A percentile compares a stretch with the other conserved stretches of the same genome.
Conservation (phyloP, 2,113 vertebrate species). For the Phaethon lepturus region DNA sequence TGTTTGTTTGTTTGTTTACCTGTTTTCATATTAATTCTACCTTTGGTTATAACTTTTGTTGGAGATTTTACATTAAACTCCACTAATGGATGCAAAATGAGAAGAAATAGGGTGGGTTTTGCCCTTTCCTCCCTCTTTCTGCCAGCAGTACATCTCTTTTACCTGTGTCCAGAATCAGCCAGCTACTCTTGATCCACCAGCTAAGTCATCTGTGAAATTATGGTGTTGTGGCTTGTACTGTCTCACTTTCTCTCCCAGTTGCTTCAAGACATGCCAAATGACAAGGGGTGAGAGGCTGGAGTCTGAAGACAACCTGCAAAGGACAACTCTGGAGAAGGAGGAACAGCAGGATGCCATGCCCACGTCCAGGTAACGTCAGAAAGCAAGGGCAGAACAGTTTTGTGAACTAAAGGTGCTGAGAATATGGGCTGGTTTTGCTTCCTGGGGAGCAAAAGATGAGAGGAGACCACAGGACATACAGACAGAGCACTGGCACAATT, state of each 20-base stretch:
- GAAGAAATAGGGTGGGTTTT: neutral
- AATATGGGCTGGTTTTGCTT: neutral
- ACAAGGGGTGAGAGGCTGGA: fast-evolving
- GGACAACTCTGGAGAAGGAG: neutral
- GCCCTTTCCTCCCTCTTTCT: neutral
- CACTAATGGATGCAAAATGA: neutral
- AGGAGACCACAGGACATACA: neutral
- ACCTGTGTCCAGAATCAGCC: neutral
- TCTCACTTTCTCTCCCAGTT: neutral
- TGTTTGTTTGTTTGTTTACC: neutral
- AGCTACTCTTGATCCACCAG: neutral
- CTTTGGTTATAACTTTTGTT: neutral
- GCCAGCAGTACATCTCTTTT: neutral
- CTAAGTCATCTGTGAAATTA: neutral
- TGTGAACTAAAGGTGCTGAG: neutral
- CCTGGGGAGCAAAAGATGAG: neutral
- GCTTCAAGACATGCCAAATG: neutral
- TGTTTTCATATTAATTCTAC: neutral
- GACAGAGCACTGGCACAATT: neutral
- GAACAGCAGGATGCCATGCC: neutral
- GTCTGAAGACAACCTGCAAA: neutral
- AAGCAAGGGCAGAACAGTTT: neutral
- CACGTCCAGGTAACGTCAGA: neutral
- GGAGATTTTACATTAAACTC: neutral
- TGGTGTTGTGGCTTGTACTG: neutral